Conservation (phyloP, 2,797 vertebrate species). For the Oreochromis mossambicus region DNA sequence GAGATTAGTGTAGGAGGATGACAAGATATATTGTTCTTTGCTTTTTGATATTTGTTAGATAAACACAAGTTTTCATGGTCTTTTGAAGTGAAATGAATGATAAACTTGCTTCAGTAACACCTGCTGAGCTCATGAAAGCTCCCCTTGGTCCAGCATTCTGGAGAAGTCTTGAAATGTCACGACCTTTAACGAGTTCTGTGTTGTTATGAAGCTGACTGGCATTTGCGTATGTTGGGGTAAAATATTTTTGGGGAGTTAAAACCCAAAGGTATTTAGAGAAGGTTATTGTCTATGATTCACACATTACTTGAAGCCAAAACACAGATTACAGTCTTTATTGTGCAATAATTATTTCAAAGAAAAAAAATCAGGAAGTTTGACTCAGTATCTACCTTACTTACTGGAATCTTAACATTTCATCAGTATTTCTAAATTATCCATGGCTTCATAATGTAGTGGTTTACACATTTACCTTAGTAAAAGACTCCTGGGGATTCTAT, state of each 20-base stretch:
- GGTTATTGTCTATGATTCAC: slow-evolving; percentile 9
- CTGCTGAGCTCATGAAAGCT: background rate
- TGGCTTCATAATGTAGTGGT: background rate
- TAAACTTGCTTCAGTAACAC: background rate
- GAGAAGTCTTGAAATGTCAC: slow-evolving; percentile 44
- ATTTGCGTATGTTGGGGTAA: slow-evolving; percentile 26
- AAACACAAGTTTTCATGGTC: background rate
- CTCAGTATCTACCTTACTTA: background rate
- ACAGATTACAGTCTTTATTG: background rate
- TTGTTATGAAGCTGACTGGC: slow-evolving; percentile 18
- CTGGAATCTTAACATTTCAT: background rate
- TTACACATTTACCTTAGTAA: background rate
- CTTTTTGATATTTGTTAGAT: background rate
- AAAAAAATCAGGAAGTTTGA: background rate
- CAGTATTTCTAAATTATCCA: background rate
- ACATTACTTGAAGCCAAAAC: background rate
- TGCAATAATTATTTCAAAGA: background rate
- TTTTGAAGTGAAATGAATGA: background rate
- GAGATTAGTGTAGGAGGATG: too few species aligned
- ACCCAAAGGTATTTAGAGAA: slow-evolving; percentile 16
- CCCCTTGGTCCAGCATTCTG: background rate
- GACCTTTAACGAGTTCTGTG: slow-evolving; percentile 47
- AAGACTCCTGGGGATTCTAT: background rate
- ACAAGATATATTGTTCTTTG: background rate
- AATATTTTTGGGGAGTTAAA: slow-evolving; percentile 22